Conservation (phyloP, 2,113 vertebrate species). For the Rhipidura dahli region DNA sequence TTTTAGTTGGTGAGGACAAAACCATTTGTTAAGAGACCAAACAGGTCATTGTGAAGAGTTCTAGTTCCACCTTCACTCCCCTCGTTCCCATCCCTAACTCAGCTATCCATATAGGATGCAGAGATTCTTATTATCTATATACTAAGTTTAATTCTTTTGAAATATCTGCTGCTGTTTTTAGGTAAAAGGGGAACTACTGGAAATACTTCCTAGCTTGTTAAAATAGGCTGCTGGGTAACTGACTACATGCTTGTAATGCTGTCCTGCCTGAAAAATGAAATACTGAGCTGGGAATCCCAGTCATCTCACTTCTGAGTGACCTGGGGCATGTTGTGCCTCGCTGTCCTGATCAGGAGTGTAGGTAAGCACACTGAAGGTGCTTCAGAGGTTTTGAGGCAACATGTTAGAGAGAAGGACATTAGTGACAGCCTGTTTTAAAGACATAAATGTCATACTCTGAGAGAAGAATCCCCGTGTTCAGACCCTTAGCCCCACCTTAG, state of each 20-base stretch:
- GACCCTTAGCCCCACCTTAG: not conserved
- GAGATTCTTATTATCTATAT: not conserved
- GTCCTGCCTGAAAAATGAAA: not conserved
- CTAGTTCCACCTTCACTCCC: not conserved
- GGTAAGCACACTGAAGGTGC: not conserved
- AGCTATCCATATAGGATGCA: not conserved
- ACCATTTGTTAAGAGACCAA: not conserved
- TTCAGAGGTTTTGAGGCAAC: not conserved
- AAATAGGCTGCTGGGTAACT: not conserved
- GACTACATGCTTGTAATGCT: not conserved
- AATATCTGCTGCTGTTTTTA: not conserved
- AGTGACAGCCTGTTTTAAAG: not conserved
- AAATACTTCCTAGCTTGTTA: not conserved
- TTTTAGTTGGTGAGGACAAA: not conserved
- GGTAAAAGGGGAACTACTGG: not conserved
- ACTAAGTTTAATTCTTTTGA: not conserved
- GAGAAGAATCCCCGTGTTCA: not conserved
- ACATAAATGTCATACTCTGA: rapidly evolving
- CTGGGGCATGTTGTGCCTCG: not conserved
- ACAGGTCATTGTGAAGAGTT: not conserved
- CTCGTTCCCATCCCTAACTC: not conserved
- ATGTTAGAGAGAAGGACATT: not conserved
- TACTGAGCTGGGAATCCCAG: not conserved
- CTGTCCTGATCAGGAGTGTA: not conserved
- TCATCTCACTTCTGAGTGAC: not conserved